phyloP scores from a whole-genome alignment of 1,140 invertebrate genomes.

The Periplaneta americana region DNA sequence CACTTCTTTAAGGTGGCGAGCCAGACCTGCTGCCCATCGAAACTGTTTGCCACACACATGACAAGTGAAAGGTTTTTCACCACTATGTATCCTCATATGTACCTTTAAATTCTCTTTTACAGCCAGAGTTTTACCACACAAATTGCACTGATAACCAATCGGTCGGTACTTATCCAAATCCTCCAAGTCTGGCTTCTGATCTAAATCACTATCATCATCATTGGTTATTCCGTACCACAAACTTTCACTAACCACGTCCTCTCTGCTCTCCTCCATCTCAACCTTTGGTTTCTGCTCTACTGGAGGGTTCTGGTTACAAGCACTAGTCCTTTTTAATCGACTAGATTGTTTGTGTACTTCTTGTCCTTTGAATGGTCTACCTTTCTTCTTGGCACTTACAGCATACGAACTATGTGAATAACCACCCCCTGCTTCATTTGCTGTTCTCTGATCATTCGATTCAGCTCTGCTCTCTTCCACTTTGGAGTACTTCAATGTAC shows the following conservation, averaged over 20 bases:
- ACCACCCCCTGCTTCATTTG: background rate
- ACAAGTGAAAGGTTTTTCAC: slow-evolving; percentile 47
- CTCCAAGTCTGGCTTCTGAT: background rate
- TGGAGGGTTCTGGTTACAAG: background rate
- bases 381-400: background rate
- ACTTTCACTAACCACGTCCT: background rate
- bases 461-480: background rate
- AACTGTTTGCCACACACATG: slow-evolving; percentile 45
- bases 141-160: slow-evolving; percentile 18
- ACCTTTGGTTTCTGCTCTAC: background rate
- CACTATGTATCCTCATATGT: slow-evolving; percentile 43
- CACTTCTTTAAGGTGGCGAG: slow-evolving; percentile 18
- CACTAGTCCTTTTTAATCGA: background rate
- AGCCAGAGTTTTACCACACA: slow-evolving; percentile 24
- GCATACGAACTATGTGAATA: background rate
- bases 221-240: background rate
- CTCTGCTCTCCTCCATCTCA: background rate
- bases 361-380: background rate
- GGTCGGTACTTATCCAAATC: background rate
- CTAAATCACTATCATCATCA: background rate
- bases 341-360: background rate
- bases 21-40: slow-evolving; percentile 4
- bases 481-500: background rate
- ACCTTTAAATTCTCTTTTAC: slow-evolving; percentile 13
- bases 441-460: background rate